A percentile compares a stretch with the other conserved stretches of the same genome.
phyloP scores from a whole-genome alignment of 2,797 vertebrate species.

The Acanthurus leucopareius region DNA sequence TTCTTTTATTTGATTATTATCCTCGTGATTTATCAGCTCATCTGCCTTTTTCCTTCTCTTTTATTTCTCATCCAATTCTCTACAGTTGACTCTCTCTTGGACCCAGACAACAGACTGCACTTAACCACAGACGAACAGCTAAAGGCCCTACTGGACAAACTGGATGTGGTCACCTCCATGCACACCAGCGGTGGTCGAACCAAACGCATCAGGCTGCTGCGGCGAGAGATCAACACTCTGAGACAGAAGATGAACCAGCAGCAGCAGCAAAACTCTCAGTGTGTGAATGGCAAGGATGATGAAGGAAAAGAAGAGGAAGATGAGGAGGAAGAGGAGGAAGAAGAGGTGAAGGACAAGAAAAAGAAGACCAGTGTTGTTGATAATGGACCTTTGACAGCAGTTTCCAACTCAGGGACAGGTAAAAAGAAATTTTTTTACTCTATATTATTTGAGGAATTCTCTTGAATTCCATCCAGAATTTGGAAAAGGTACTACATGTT shows the following conservation, averaged over 20 bases:
- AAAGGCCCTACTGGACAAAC: slow-evolving; percentile 95
- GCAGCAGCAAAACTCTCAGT: slow-evolving; percentile 84
- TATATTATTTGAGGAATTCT: neutral
- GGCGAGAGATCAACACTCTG: slow-evolving; percentile 93
- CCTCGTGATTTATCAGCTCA: slow-evolving; percentile 8
- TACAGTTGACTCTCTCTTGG: slow-evolving; percentile 93
- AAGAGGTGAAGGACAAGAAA: slow-evolving; percentile 53
- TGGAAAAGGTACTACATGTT: neutral
- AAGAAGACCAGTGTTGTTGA: slow-evolving; percentile 49
- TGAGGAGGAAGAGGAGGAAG: neutral
- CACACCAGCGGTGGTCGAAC: slow-evolving; percentile 94
- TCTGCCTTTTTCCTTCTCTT: neutral
- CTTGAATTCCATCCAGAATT: neutral
- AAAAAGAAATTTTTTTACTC: neutral
- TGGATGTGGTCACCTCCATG: slow-evolving; percentile 93
- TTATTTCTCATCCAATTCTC: neutral
- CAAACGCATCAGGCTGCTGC: slow-evolving; percentile 92
- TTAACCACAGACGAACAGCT: slow-evolving; percentile 92
- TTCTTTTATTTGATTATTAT: neutral
- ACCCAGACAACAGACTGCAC: slow-evolving; percentile 94
- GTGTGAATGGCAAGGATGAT: slow-evolving; percentile 81
- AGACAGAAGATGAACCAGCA: slow-evolving; percentile 90
- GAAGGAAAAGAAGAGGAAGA: slow-evolving; percentile 49
- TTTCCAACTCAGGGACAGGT: slow-evolving; percentile 71
- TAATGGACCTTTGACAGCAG: slow-evolving; percentile 60